These are phyloP conservation scores for Steatornis caripensis DNA, from an alignment of 2,113 vertebrate species.

Conservation along the genomic window DNA sequence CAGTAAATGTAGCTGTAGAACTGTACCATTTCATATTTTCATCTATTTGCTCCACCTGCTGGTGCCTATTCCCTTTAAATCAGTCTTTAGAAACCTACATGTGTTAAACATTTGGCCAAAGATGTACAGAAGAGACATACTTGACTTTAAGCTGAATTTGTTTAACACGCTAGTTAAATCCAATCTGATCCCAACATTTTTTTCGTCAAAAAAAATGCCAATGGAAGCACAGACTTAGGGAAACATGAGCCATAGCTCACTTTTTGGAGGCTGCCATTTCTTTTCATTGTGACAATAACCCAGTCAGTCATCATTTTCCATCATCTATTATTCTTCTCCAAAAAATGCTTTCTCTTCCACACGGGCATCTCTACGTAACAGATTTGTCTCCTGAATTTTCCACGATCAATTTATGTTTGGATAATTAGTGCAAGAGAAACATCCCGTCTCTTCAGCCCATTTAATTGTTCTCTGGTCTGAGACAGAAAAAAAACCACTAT, in stretches of 20 bases:
- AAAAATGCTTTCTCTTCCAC: background rate
- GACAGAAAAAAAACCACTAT: background rate
- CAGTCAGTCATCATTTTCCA: background rate
- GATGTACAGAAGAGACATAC: background rate
- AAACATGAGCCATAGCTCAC: background rate
- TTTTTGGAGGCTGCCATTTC: background rate
- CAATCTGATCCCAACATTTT: background rate
- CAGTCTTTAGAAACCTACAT: background rate
- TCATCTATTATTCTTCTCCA: background rate
- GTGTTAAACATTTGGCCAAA: background rate
- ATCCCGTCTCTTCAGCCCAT: background rate
- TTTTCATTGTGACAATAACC: background rate
- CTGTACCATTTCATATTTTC: background rate
- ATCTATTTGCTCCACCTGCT: constrained; percentile 29
- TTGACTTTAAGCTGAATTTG: background rate
- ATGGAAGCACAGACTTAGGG: background rate
- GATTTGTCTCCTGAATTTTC: background rate
- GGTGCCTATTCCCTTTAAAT: background rate
- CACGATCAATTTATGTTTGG: background rate
- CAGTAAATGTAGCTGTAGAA: background rate
- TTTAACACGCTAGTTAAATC: background rate
- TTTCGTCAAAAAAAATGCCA: background rate
- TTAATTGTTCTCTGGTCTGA: background rate
- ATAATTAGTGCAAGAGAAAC: background rate
- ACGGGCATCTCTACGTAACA: background rate